Evolutionary conservation across 2,113 vertebrate species (phyloP), one percentile per base, ranked within the genome.

Genomic region (Ptilorrhoa leucosticta): DNA sequence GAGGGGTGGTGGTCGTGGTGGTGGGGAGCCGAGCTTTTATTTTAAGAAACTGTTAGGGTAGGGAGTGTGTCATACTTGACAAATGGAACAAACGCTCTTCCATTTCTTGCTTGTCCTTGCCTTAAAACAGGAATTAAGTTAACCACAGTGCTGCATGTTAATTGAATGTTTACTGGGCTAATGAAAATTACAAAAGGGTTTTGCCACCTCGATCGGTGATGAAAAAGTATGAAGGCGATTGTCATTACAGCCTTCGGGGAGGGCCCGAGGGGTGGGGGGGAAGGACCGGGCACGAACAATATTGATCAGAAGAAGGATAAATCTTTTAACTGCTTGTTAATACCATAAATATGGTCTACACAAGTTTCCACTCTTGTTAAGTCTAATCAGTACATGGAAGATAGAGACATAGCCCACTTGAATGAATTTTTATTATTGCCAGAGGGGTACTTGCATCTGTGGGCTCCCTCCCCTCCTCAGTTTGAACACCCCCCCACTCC

Each of bases 81-180:
- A 97, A 98, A 98, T 97, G 96, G 96, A 96, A 97, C 97, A 95
- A 95, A 96, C 73, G 84, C 95, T 98, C 97, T 93, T 97, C 94
- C 95, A 94, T 96, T 96, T 97, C 97, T 96, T 96, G 93, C 97
- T 97, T 98, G 97, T 97, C 97, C 97, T 96, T 97, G 98, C 96
- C 97, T 98, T 98, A 97, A 98, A 97, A 97, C 96, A 97, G 97
- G 98, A 98, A 98, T 98, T 98, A 98, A 98, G 97, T 98, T 98
- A 97, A 97, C 97, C 97, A 98, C 97, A 97, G 97, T 93, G 96
- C 97, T 97, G 97, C 97, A 96, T 98, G 96, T 98, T 98, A 98
- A 98, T 98, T 98, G 98, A 97, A 97, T 98, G 98, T 98, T 98
- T 98, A 98, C 97, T 97, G 97, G 96, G 97, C 97, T 98, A 98